phyloP scores from a whole-genome alignment of 2,888 invertebrate genomes.

The Oxyteleia sp. region DNA sequence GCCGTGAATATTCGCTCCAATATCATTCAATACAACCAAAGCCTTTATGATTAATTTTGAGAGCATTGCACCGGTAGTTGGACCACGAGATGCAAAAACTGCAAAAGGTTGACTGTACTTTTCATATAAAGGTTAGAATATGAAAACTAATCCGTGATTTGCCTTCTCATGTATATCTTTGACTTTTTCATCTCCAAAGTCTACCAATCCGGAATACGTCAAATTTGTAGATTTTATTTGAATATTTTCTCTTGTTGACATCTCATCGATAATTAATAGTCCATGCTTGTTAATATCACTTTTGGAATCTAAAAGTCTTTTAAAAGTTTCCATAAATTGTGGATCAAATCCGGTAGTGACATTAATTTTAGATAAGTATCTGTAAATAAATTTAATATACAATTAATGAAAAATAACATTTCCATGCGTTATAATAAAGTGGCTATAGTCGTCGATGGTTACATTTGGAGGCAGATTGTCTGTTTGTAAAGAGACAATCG shows the following conservation, averaged over 20 bases:
- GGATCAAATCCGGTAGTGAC: constrained; percentile 68
- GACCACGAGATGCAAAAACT: constrained; percentile 65
- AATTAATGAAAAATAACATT: too few relatives aligned
- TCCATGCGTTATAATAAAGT: too few relatives aligned
- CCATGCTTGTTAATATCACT: constrained; percentile 46
- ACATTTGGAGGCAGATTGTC: too few relatives aligned
- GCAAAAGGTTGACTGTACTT: constrained; percentile 69
- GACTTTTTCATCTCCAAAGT: constrained; percentile 45
- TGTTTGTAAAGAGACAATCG: too few relatives aligned
- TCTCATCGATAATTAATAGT: constrained; percentile 54
- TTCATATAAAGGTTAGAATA: constrained; percentile 68
- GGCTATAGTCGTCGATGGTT: too few relatives aligned
- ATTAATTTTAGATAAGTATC: constrained; percentile 1
- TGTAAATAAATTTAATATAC: too few relatives aligned
- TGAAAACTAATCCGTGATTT: constrained; percentile 67
- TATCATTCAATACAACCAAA: constrained; percentile 56
- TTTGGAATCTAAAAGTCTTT: constrained; percentile 38
- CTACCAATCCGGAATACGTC: constrained; percentile 46
- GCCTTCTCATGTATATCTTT: constrained; percentile 24
- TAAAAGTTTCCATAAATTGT: constrained; percentile 71
- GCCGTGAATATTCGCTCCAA: constrained; percentile 69
- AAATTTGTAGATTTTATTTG: constrained; percentile 35
- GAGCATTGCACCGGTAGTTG: constrained; percentile 42
- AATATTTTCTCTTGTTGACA: constrained; percentile 46
- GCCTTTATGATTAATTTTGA: constrained; percentile 62